These are phyloP conservation scores for Vombatus ursinus DNA, from an alignment of 2,113 vertebrate genomes.

Conservation along the genomic window DNA sequence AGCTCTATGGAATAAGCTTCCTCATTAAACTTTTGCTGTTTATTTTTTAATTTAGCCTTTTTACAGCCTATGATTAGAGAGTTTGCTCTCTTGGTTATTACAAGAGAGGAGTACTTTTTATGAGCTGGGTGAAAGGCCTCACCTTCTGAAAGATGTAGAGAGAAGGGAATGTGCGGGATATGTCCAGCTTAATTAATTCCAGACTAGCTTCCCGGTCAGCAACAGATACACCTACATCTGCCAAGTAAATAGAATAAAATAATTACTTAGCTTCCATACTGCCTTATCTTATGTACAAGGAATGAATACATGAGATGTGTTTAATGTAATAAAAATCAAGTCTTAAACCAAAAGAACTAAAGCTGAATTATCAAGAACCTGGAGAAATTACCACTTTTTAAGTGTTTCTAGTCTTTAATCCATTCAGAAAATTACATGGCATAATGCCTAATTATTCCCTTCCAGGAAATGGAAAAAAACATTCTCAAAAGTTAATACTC, in stretches of 20 bases:
- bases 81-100: slow-evolving; percentile 24
- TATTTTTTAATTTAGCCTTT: slow-evolving; percentile 42
- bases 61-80: slow-evolving; percentile 47
- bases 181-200: slow-evolving; percentile 94
- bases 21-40: slow-evolving; percentile 40
- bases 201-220: slow-evolving; percentile 93
- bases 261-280: slow-evolving; percentile 51
- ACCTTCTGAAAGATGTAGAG: slow-evolving; percentile 96
- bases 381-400: slow-evolving; percentile 35
- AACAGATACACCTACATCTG: slow-evolving; percentile 86
- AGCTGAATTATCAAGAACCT: slow-evolving; percentile 40
- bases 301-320: slow-evolving; percentile 30
- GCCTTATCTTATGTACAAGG: slow-evolving; percentile 43
- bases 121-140: slow-evolving; percentile 68
- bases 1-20: slow-evolving; percentile 21
- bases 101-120: slow-evolving; percentile 35
- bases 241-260: slow-evolving; percentile 74
- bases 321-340: slow-evolving; percentile 48
- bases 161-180: slow-evolving; percentile 94
- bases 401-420: slow-evolving; percentile 17
- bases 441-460: background rate
- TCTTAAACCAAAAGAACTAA: background rate
- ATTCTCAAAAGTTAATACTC: background rate
- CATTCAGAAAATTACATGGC: slow-evolving; percentile 36
- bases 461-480: background rate